These are phyloP conservation scores for Aphelocoma californica DNA, from an alignment of 2,797 vertebrate genomes.

Conservation along the genomic window DNA sequence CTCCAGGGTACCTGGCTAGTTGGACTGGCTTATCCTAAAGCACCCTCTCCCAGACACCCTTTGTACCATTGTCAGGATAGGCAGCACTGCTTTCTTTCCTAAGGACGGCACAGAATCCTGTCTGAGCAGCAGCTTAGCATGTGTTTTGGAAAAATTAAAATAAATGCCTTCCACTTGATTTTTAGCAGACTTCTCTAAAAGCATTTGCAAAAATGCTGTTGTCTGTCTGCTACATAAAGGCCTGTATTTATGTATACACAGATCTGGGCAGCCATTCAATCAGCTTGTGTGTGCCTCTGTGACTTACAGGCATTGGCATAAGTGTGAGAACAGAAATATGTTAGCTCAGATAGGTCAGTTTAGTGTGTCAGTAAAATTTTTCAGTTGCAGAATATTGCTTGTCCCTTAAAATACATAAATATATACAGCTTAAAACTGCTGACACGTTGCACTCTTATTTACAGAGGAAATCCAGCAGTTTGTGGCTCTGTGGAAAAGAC, in stretches of 20 bases:
- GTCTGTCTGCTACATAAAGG: neutral
- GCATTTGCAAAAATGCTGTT: neutral
- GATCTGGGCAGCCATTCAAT: neutral
- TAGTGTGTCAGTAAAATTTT: neutral
- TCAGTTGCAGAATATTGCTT: neutral
- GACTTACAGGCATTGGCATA: neutral
- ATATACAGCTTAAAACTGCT: neutral
- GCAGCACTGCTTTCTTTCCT: neutral
- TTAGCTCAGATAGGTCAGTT: neutral
- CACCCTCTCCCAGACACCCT: neutral
- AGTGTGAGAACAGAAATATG: neutral
- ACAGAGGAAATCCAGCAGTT: neutral
- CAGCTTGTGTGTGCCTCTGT: neutral
- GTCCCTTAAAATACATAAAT: neutral
- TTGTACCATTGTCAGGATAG: neutral
- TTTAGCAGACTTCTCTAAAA: conserved; percentile 14
- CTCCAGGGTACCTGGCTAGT: neutral
- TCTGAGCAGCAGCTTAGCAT: neutral
- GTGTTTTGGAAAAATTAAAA: conserved; percentile 21
- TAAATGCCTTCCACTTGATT: neutral
- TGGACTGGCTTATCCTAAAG: neutral
- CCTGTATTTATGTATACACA: neutral
- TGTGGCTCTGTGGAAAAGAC: neutral
- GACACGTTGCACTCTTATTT: neutral
- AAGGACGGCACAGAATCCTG: neutral